Evolutionary conservation across 2,113 vertebrate genomes (phyloP), one percentile per base, ranked within the genome.

Genomic region (Emberiza fucata): DNA sequence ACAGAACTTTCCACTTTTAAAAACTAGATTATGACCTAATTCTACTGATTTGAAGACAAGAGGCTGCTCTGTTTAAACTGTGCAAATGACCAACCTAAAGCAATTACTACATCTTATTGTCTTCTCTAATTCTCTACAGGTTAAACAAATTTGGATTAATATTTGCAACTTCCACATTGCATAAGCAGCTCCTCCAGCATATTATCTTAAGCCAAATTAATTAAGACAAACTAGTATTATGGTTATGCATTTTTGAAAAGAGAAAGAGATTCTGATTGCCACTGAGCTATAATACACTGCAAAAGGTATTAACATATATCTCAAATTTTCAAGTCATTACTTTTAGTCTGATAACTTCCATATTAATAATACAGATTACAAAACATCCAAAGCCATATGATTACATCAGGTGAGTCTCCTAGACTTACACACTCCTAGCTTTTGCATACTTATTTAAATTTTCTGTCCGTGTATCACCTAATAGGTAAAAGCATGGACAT

Each of bases 71-170:
- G 47, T 90, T 95, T 83, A 64, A 95, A 76, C 63, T 94, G 50
- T 70, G 84, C 68, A 97, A 96, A 97, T 97, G 93, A 45, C 31
- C 51, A 79, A 61, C 47, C 50, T 82, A 88, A 94, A 95, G 56
- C 91, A 96, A 96, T 97, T 92, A 96, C 86, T 97, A 19, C 31
- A 88, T 86, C 70, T 83, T 96, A 86, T 92, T 96, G 60, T 91
- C 88, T 86, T 88, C 83, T 86, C 68, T 97, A 96, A 95, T 97
- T 96, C 93, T 94, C 84, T 88, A 44, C 56, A 96, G 83, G 82
- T 97, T 97, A 97, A 97, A 96, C 77, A 94, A 65, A 92, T 96
- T 91, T 94, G 64, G 69, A 73, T 95, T 94, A 57, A 71, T 89
- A 94, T 82, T 95, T 97, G 73, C 53, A 90, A 81, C 31, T 91